Evolutionary conservation across 2,113 vertebrate species (phyloP), one percentile per base, ranked within the genome.

Genomic region (Lepus timidus): DNA sequence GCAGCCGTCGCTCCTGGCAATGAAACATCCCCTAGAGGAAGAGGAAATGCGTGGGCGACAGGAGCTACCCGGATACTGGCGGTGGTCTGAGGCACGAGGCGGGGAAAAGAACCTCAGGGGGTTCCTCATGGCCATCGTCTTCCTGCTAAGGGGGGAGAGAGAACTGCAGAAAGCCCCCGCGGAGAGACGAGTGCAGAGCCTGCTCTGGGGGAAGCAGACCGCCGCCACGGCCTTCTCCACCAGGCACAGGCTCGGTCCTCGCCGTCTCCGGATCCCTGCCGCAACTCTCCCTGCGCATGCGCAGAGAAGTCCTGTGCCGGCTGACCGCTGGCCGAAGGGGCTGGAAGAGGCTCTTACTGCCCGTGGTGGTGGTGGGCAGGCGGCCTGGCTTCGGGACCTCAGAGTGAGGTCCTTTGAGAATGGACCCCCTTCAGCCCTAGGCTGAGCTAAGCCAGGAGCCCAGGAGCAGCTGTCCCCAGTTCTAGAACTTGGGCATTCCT

Each of bases 41-140:
- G 88, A 95, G 90, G 84, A 96, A 85, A 55, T 39, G 52, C 80
- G 95, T 90, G 68, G 90, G 95, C 82, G 92, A 36, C 51, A 39
- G 84, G 76, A 88, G 81, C 36, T 65, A 20, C 62, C 27, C n/a
- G 1, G 3, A 74, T 58, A 68, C 90, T 2, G 13, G 31, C 68
- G 27, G 55, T 0, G 3, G 4, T 39, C 7, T 85, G 79, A 62
- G 31, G 33, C 92, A 14, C 27, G 62, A 70, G 49, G 68, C 0
- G 19, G 67, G 58, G n/a, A 82, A 85, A 88, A 76, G 52, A 76
- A 4, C 55, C 23, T 71, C 39, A 7, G 44, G n/a, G 9, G 20
- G 67, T 51, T 68, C 65, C 31, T 52, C 9, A 31, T 17, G 8
- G 5, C 0, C 27, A 4, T 17, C 19, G 9, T 16, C 25, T 58